Evolutionary conservation across 2,888 invertebrate genomes (phyloP).

Genomic region (Caenorhabditis imperialis): DNA sequence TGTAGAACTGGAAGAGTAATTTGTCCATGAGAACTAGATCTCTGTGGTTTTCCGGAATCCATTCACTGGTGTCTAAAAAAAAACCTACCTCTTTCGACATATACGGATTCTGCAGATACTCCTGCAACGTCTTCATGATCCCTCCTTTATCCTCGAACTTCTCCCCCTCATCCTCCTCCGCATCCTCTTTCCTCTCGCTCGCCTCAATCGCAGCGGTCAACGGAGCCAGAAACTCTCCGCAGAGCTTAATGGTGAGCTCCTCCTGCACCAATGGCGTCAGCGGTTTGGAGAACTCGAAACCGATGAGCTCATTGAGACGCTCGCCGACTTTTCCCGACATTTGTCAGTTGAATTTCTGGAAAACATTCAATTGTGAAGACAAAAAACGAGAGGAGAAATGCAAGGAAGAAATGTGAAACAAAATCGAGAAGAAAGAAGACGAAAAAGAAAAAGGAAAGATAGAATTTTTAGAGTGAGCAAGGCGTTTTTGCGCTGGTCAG

Average conservation of each 20-base stretch:
- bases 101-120: neutral
- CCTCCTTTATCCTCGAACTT: slow-evolving; percentile 3
- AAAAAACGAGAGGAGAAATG: no score
- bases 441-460: no score
- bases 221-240: slow-evolving; percentile 20
- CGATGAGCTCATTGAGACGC: slow-evolving; percentile 27
- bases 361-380: no score
- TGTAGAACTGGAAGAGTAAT: slow-evolving; percentile 7
- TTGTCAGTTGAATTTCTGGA: neutral
- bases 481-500: no score
- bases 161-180: neutral
- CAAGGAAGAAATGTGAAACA: no score
- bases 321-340: slow-evolving; percentile 5
- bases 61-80: neutral
- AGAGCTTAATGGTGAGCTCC: slow-evolving; percentile 6
- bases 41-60: no score
- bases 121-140: slow-evolving; percentile 14
- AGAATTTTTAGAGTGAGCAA: no score
- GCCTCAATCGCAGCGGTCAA: slow-evolving; percentile 10
- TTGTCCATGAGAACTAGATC: no score
- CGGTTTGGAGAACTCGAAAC: slow-evolving; percentile 23
- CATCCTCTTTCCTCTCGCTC: neutral
- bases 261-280: slow-evolving; percentile 2
- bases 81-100: slow-evolving; percentile 10
- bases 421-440: no score